Evolutionary conservation across 2,113 vertebrate species (phyloP).

Genomic region (Mesitornis unicolor): DNA sequence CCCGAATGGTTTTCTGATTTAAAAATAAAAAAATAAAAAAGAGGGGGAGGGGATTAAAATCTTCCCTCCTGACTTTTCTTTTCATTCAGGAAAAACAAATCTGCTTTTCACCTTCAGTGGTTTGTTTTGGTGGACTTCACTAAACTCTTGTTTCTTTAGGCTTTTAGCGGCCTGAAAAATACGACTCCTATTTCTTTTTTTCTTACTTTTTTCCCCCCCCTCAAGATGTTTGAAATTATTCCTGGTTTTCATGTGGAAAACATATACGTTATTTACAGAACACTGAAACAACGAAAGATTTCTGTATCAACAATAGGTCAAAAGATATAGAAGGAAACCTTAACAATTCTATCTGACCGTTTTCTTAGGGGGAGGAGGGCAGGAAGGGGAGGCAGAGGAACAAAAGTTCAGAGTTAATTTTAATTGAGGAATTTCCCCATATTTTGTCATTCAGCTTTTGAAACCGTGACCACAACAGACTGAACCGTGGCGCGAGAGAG

Average conservation of each 20-base stretch:
- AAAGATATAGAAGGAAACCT: background rate
- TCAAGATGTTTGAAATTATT: background rate
- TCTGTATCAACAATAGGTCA: background rate
- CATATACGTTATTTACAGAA: background rate
- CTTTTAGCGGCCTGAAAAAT: background rate
- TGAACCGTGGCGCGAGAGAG: background rate
- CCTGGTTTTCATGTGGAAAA: background rate
- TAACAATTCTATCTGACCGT: background rate
- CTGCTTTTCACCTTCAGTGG: background rate
- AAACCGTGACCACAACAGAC: constrained; percentile 74
- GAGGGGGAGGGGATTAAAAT: background rate
- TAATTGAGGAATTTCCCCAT: constrained; percentile 79
- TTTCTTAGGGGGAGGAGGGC: background rate
- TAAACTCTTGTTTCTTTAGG: background rate
- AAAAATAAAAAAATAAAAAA: background rate
- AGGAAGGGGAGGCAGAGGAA: constrained; percentile 35
- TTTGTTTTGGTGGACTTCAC: background rate
- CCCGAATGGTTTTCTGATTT: background rate
- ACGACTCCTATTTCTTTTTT: background rate
- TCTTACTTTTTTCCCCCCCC: background rate
- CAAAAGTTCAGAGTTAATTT: constrained; percentile 72
- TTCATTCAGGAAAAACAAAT: background rate
- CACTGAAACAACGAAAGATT: background rate
- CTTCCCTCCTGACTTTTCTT: background rate
- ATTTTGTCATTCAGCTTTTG: constrained; percentile 71